Conservation (phyloP, 2,797 vertebrate genomes). For the Balearica regulorum region DNA sequence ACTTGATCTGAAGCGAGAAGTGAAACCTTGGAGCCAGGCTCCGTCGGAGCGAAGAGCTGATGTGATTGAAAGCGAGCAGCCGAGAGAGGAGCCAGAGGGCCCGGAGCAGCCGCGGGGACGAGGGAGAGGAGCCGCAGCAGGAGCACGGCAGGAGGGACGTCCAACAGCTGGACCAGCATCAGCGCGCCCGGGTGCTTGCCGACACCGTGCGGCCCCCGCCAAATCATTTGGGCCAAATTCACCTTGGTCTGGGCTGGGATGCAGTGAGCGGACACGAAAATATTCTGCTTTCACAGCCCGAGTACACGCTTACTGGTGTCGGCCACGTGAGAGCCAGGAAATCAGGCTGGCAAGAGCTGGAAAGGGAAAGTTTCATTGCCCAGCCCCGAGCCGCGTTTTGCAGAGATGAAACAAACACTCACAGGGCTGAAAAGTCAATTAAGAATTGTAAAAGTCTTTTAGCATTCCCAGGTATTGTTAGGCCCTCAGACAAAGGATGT, state of each 20-base stretch:
- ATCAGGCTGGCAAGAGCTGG: neutral
- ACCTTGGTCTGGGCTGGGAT: neutral
- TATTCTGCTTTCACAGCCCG: neutral
- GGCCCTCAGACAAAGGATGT: constrained; percentile 4
- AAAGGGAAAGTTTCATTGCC: constrained; percentile 24
- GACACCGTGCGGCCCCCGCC: neutral
- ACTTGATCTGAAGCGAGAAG: constrained; percentile 9
- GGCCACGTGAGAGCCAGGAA: neutral
- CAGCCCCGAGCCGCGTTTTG: neutral
- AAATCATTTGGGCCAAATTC: neutral
- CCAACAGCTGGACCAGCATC: neutral
- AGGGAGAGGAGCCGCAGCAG: neutral
- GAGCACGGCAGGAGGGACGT: neutral
- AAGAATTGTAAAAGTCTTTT: neutral
- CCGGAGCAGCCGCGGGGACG: fast-evolving
- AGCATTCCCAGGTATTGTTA: constrained; percentile 35
- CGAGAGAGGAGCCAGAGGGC: neutral
- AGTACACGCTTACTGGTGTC: neutral
- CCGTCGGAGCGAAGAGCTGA: neutral
- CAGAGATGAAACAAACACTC: constrained; percentile 1
- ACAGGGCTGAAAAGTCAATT: constrained; percentile 22
- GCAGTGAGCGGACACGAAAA: neutral
- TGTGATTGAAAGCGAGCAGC: neutral
- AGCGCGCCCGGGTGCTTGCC: fast-evolving
- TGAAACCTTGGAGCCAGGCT: constrained; percentile 36